phyloP scores from a whole-genome alignment of 2,113 vertebrate genomes.

The Python bivittatus region DNA sequence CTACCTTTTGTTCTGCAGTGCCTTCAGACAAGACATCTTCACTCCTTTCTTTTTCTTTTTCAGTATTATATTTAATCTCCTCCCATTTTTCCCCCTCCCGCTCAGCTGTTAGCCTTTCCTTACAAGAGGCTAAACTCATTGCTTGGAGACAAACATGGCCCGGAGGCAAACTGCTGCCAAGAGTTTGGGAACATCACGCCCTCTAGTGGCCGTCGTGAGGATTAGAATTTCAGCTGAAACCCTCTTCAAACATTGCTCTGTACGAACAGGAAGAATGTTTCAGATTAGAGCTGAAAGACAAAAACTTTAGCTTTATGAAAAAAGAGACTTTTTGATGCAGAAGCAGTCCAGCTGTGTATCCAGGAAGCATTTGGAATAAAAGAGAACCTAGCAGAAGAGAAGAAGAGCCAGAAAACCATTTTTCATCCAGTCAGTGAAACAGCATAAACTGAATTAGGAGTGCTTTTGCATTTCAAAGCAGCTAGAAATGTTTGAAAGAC shows the following conservation, averaged over 20 bases:
- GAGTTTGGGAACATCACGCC: conserved; percentile 14
- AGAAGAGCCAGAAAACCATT: background rate
- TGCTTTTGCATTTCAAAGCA: background rate
- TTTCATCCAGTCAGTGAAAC: background rate
- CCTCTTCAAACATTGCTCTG: background rate
- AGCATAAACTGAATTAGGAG: background rate
- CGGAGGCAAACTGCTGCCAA: background rate
- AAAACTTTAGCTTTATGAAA: background rate
- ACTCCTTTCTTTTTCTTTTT: background rate
- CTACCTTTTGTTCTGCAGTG: background rate
- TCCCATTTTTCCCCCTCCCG: background rate
- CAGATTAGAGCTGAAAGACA: background rate
- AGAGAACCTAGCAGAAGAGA: background rate
- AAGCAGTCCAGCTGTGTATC: background rate
- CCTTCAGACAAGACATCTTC: background rate
- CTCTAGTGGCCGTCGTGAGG: conserved; percentile 6
- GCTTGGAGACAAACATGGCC: background rate
- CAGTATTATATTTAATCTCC: background rate
- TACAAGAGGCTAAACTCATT: background rate
- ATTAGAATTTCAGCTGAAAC: background rate
- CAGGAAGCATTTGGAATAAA: background rate
- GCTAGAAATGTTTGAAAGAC: background rate
- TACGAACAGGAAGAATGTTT: background rate
- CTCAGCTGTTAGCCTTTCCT: background rate
- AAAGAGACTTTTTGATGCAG: background rate